Percentiles rank a stretch among this genome's conserved stretches.
Evolutionary conservation across 2,797 vertebrate genomes (phyloP).

Genomic region (Champsocephalus esox): DNA sequence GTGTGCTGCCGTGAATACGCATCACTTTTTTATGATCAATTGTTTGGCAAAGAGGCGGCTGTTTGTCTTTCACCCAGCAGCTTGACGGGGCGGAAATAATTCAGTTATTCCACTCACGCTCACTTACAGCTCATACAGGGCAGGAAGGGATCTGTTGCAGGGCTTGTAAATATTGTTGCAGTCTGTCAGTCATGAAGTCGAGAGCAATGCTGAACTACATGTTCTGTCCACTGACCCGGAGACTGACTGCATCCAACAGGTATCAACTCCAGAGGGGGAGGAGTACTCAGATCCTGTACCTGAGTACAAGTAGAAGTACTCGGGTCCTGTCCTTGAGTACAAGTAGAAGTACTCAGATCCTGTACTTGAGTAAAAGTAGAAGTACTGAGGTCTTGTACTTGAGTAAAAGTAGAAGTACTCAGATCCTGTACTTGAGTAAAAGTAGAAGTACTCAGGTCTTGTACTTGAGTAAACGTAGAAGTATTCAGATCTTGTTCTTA

Average conservation of each 20-base stretch:
- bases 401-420: too few relatives aligned
- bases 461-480: too few relatives aligned
- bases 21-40: constrained; percentile 62
- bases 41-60: constrained; percentile 66
- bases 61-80: constrained; percentile 73
- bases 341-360: too few relatives aligned
- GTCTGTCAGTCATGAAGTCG: constrained; percentile 58
- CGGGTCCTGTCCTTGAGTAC: too few relatives aligned
- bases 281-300: too few relatives aligned
- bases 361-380: too few relatives aligned
- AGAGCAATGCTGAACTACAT: constrained; percentile 12
- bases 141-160: constrained; percentile 40
- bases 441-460: too few relatives aligned
- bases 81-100: constrained; percentile 69
- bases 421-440: too few relatives aligned
- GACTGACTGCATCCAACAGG: constrained; percentile 46
- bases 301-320: too few relatives aligned
- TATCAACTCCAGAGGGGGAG: not conserved
- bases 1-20: constrained; percentile 35
- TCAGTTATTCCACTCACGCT: constrained; percentile 72
- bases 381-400: too few relatives aligned
- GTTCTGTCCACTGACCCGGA: constrained; percentile 47
- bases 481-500: too few relatives aligned
- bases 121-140: constrained; percentile 56
- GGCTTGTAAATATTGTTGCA: constrained; percentile 68